Base-by-base conservation (phyloP, 2,888 invertebrate species). In the Germaria angustata region DNA sequence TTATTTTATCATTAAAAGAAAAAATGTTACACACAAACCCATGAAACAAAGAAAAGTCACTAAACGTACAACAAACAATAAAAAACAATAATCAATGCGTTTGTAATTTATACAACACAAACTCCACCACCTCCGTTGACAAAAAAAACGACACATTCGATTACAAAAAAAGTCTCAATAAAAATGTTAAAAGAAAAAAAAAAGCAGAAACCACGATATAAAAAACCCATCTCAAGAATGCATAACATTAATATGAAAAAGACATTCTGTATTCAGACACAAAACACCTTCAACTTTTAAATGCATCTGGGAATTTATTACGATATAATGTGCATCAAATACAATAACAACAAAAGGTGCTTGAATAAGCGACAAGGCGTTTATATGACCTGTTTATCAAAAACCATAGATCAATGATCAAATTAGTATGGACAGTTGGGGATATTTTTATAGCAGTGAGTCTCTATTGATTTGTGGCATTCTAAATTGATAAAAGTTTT, bases 31-130 rank as follows among this genome's bases (percentile, higher is more conserved):
- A 69, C 39, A 71, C 55, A 39, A 24, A 46, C 22, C 6, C 28
- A 13, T 11, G 24, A 68, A 77, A 69, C 68, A 77, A 69, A 77
- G 65, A 17, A 24, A 63, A 63, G 61, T 66, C 57, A 75, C 75
- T 75, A 46, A 51, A 53, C 44, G 49, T 28, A 61, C 34, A 63
- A 69, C 55, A 65, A 71, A 69, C 69, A 41, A 79, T 57, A 79
- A 72, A 78, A 82, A 71, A 75, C 73, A 78, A 79, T 61, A 83
- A 85, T 80, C 82, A 81, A 78, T 82, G 78, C 71, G 81, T 79
- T 86, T 86, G 88, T 89, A 88, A 88, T 87, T 89, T 89, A 89
- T 88, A 87, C 59, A 77, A 46, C 75, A 69, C n/a, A 73, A 65
- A 59, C 66, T 55, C 61, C 49, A 41, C 59, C 78, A 78, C 66